Conservation (phyloP, 1,140 invertebrate genomes). For the Lasaia peninsularis region DNA sequence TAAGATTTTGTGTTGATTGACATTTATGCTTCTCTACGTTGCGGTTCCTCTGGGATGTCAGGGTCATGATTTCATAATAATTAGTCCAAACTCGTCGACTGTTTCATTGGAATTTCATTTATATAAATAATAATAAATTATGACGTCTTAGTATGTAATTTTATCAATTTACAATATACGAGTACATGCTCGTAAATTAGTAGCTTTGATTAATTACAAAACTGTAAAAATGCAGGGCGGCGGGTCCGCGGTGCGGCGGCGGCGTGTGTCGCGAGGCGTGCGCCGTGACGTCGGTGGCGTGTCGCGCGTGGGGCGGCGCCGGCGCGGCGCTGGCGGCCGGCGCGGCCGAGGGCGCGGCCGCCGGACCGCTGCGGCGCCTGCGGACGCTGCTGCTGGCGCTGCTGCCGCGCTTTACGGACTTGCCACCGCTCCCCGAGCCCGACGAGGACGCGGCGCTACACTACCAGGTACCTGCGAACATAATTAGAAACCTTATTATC, state of each 20-base stretch:
- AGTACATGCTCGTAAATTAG: too few species aligned
- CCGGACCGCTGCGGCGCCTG: slow-evolving; percentile 78
- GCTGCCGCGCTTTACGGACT: slow-evolving; percentile 84
- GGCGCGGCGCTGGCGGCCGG: slow-evolving; percentile 35
- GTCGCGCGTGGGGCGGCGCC: slow-evolving; percentile 81
- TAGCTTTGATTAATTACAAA: not conserved
- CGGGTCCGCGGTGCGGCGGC: slow-evolving; percentile 80
- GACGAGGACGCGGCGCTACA: slow-evolving; percentile 30
- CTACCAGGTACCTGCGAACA: slow-evolving; percentile 41
- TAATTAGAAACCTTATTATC: too few species aligned
- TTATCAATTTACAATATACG: too few species aligned
- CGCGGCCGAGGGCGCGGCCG: slow-evolving; percentile 56
- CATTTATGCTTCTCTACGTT: too few species aligned
- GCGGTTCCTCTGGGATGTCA: too few species aligned
- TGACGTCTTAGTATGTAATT: too few species aligned
- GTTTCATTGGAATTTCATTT: too few species aligned
- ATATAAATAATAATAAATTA: too few species aligned
- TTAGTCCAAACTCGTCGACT: too few species aligned
- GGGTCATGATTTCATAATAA: too few species aligned
- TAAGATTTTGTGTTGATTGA: too few species aligned
- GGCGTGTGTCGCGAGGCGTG: slow-evolving; percentile 85
- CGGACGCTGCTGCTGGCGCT: slow-evolving; percentile 85
- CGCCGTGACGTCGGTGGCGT: slow-evolving; percentile 86
- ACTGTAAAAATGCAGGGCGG: slow-evolving; percentile 65
- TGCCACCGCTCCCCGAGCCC: slow-evolving; percentile 25